A percentile compares a stretch with the other conserved stretches of the same genome.
Evolutionary conservation across 2,797 vertebrate species (phyloP).

Genomic region (Streptopelia turtur): DNA sequence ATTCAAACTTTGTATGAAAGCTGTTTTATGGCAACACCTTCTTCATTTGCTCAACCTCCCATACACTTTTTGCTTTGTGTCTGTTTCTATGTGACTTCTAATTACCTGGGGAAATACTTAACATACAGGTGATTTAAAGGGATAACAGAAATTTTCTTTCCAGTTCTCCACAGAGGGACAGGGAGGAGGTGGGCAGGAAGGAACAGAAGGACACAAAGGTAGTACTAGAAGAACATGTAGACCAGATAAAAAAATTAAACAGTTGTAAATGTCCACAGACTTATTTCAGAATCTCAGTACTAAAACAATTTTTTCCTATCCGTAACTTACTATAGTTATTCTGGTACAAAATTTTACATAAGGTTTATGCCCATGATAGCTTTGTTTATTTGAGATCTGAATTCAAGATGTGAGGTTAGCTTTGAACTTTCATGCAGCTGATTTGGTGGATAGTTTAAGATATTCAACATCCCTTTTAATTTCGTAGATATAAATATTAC

Average conservation of each 20-base stretch:
- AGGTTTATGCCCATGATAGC: rapidly evolving
- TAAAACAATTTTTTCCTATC: background rate
- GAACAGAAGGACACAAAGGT: background rate
- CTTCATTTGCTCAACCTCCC: background rate
- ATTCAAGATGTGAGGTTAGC: background rate
- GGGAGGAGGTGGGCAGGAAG: rapidly evolving
- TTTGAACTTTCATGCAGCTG: background rate
- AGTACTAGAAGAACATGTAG: background rate
- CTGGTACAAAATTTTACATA: background rate
- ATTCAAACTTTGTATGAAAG: background rate
- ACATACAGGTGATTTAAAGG: background rate
- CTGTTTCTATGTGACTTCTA: background rate
- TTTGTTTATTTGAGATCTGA: background rate
- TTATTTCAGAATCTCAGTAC: background rate
- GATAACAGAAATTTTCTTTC: background rate
- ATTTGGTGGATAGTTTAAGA: background rate
- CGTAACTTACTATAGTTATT: background rate
- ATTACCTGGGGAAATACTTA: background rate
- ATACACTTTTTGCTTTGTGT: background rate
- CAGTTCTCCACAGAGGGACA: background rate
- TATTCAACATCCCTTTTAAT: background rate
- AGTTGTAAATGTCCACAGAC: background rate
- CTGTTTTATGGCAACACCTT: rapidly evolving
- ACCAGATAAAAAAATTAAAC: background rate
- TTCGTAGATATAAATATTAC: rapidly evolving